These are phyloP conservation scores for Epizoanthus ramosus DNA, from an alignment of 92 coral and sea anemone genomes.

Conservation along the genomic window DNA sequence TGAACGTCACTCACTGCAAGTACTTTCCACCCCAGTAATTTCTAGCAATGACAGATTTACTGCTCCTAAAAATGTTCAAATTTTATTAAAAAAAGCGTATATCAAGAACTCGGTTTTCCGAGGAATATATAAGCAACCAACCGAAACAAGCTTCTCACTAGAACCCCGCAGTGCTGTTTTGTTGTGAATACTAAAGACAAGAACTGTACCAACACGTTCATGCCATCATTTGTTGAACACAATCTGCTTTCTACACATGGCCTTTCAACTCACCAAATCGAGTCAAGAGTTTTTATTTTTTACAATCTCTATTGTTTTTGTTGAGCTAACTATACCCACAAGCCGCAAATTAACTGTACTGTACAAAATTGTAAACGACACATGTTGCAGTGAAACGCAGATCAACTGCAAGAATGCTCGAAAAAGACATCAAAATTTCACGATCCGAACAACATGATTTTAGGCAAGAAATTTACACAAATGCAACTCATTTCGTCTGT, in stretches of 20 bases:
- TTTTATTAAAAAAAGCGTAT: neutral
- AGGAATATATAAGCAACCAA: neutral
- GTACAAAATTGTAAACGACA: neutral
- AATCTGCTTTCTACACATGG: slow-evolving; percentile 34
- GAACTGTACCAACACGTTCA: slow-evolving; percentile 6
- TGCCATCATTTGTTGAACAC: slow-evolving; percentile 20
- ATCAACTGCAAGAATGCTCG: neutral
- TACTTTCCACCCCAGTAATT: slow-evolving; percentile 2
- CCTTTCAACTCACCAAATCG: slow-evolving; percentile 28
- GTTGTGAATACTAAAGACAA: slow-evolving; percentile 28
- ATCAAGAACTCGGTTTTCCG: neutral
- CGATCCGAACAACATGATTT: neutral
- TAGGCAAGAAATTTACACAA: neutral
- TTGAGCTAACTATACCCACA: slow-evolving; percentile 13
- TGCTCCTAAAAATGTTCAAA: neutral
- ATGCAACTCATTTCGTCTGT: slow-evolving; percentile 10
- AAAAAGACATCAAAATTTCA: neutral
- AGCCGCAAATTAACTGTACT: slow-evolving; percentile 16
- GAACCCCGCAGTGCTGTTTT: slow-evolving; percentile 40
- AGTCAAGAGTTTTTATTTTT: neutral
- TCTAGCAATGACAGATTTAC: neutral
- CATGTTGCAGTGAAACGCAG: slow-evolving; percentile 13
- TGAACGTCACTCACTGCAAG: neutral
- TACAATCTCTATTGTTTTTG: slow-evolving; percentile 4
- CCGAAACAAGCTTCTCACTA: neutral